A percentile compares a stretch with the other conserved stretches of the same genome.
phyloP scores from a whole-genome alignment of 2,888 invertebrate genomes.

The Lumbricus terrestris region DNA sequence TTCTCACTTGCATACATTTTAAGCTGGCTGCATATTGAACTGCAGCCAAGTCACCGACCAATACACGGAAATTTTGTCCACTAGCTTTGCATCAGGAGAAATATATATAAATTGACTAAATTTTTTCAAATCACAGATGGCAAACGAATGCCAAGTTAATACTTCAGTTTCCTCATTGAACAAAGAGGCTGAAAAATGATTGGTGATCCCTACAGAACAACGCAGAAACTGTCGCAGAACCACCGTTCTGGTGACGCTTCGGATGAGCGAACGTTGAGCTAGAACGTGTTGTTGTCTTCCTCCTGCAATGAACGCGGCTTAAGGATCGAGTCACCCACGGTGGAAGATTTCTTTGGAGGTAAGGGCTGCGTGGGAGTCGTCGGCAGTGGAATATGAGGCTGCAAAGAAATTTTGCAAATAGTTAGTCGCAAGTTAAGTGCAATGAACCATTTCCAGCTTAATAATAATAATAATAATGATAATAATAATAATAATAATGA shows the following conservation, averaged over 20 bases:
- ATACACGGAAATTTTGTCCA: not conserved
- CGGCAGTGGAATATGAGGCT: slow-evolving; percentile 21
- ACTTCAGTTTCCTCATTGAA: not conserved
- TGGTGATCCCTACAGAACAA: not conserved
- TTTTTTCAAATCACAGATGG: not conserved
- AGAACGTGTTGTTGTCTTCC: not conserved
- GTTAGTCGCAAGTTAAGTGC: no score
- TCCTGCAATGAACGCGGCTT: not conserved
- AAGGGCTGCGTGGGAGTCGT: not conserved
- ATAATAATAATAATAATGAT: not conserved
- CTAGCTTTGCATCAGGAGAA: not conserved
- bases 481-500: no score
- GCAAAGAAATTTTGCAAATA: not conserved
- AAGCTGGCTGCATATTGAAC: not conserved
- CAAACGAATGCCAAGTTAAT: not conserved
- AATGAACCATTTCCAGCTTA: not conserved
- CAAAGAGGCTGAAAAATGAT: not conserved
- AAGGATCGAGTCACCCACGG: not conserved
- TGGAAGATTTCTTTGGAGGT: slow-evolving; percentile 4
- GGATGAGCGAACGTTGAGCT: not conserved
- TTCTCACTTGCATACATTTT: not conserved
- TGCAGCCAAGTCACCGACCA: not conserved
- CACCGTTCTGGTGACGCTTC: not conserved
- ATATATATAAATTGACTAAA: not conserved
- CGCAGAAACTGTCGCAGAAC: not conserved